These are phyloP conservation scores for Gallirallus australis DNA, from an alignment of 2,797 vertebrate genomes.

Conservation along the genomic window DNA sequence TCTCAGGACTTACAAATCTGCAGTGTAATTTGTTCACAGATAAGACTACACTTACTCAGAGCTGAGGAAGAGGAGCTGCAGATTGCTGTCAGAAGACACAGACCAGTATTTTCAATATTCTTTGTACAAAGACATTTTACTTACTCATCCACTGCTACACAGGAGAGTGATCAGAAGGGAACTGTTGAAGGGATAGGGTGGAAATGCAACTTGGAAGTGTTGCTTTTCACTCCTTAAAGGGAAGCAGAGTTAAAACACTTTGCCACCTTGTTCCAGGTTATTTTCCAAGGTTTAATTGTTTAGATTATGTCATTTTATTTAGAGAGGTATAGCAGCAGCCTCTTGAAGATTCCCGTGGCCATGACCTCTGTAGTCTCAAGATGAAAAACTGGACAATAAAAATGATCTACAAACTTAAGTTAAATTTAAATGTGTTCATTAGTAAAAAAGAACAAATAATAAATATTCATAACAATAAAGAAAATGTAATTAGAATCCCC, in stretches of 20 bases:
- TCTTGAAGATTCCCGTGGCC: neutral
- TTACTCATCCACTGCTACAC: neutral
- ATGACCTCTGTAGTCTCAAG: neutral
- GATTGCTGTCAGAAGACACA: neutral
- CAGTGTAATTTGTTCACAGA: slow-evolving; percentile 15
- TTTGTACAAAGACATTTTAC: neutral
- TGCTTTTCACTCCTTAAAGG: neutral
- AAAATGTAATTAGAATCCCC: neutral
- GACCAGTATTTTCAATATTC: neutral
- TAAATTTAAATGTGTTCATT: neutral
- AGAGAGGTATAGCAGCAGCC: neutral
- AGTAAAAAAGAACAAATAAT: neutral
- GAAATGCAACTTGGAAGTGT: neutral
- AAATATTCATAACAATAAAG: neutral
- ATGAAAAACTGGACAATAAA: neutral
- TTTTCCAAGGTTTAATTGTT: neutral
- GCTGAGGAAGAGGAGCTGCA: neutral
- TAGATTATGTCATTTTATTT: neutral
- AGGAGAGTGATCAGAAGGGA: neutral
- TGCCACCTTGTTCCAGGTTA: neutral
- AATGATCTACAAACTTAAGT: neutral
- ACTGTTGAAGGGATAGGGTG: neutral
- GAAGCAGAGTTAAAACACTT: neutral
- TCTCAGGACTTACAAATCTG: slow-evolving; percentile 32
- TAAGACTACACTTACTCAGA: neutral